Evolutionary conservation across 2,888 invertebrate genomes (phyloP).

Genomic region (Scelioninae gen. 1): DNA sequence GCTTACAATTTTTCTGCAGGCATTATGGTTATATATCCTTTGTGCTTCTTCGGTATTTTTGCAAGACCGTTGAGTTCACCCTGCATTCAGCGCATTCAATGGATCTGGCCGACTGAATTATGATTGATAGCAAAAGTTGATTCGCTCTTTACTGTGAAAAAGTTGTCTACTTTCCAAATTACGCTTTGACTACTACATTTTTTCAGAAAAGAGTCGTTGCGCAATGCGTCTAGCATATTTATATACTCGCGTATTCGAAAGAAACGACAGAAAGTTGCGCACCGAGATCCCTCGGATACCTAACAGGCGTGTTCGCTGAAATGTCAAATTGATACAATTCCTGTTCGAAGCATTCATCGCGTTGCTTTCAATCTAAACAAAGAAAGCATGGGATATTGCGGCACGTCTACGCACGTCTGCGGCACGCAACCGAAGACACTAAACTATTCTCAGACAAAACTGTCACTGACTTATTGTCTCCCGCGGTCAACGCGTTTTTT

Average conservation of each 20-base stretch:
- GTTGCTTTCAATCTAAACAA: slow-evolving; percentile 65
- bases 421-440: slow-evolving; percentile 71
- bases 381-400: slow-evolving; percentile 53
- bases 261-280: slow-evolving; percentile 28
- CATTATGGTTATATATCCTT: slow-evolving; percentile 67
- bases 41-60: slow-evolving; percentile 58
- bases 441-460: slow-evolving; percentile 81
- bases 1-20: slow-evolving; percentile 57
- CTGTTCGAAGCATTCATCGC: slow-evolving; percentile 50
- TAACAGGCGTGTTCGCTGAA: slow-evolving; percentile 67
- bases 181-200: background rate
- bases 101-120: slow-evolving; percentile 33
- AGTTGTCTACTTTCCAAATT: background rate
- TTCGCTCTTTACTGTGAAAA: slow-evolving; percentile 17
- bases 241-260: slow-evolving; percentile 27
- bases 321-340: slow-evolving; percentile 66
- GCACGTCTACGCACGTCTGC: slow-evolving; percentile 38
- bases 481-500: slow-evolving; percentile 79
- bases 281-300: slow-evolving; percentile 45
- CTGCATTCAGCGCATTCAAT: slow-evolving; percentile 42
- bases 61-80: slow-evolving; percentile 44
- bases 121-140: slow-evolving; percentile 55
- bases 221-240: slow-evolving; percentile 11
- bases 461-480: slow-evolving; percentile 80
- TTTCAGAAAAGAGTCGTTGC: slow-evolving; percentile 16